A percentile compares a stretch with the other conserved stretches of the same genome.
phyloP scores from a whole-genome alignment of 1,140 invertebrate genomes.

The Cyphomyrmex costatus region DNA sequence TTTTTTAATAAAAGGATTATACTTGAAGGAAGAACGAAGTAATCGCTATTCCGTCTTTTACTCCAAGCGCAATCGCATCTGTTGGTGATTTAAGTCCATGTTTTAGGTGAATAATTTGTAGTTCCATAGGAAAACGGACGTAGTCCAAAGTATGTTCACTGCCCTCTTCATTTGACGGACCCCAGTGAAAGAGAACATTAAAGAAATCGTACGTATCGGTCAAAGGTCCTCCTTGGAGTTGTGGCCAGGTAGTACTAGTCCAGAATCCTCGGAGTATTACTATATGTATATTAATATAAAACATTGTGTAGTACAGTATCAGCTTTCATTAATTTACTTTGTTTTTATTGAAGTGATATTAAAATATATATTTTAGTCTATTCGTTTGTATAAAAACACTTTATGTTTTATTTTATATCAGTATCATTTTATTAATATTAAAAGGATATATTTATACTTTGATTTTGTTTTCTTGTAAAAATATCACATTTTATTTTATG shows the following conservation, averaged over 20 bases:
- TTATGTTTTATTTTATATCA: conserved; percentile 5
- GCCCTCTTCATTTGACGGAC: conserved; percentile 87
- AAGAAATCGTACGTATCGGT: conserved; percentile 85
- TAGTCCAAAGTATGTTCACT: conserved; percentile 88
- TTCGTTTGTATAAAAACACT: too few species aligned
- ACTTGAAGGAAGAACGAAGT: conserved; percentile 86
- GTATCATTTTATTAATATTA: too few species aligned
- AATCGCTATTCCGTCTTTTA: conserved; percentile 77
- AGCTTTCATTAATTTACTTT: not conserved
- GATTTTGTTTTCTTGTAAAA: too few species aligned
- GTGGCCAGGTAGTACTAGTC: conserved; percentile 77
- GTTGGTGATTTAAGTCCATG: conserved; percentile 54
- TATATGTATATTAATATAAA: conserved; percentile 54
- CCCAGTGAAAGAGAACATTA: conserved; percentile 88
- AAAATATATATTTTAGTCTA: too few species aligned
- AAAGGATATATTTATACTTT: too few species aligned
- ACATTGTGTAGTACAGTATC: not conserved
- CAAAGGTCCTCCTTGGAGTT: conserved; percentile 86
- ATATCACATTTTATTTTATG: too few species aligned
- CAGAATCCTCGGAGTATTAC: conserved; percentile 76
- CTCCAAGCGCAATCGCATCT: conserved; percentile 46
- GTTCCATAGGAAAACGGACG: conserved; percentile 87
- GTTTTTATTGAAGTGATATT: too few species aligned
- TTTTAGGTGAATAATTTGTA: conserved; percentile 86
- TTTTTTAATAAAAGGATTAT: conserved; percentile 1